Percentiles rank a stretch among this genome's conserved stretches.
Evolutionary conservation across 2,113 vertebrate species (phyloP).

Genomic region (Bettongia penicillata): DNA sequence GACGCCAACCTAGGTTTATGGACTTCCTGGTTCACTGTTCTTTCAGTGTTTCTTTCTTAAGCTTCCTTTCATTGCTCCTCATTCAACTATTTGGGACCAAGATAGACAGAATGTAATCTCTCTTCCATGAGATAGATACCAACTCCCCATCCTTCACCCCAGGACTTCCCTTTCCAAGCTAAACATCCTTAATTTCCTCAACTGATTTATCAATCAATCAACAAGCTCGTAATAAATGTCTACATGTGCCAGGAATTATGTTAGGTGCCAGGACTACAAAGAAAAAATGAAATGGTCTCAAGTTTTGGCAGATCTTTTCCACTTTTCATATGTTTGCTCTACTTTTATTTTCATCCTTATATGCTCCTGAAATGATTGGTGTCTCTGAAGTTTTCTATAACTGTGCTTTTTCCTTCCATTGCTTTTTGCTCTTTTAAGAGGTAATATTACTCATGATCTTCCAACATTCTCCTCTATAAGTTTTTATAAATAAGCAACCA

Average conservation of each 20-base stretch:
- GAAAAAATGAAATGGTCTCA: not conserved
- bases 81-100: not conserved
- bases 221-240: not conserved
- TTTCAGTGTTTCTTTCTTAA: not conserved
- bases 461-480: not conserved
- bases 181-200: not conserved
- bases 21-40: not conserved
- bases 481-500: not conserved
- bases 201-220: not conserved
- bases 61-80: not conserved
- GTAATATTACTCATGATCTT: not conserved
- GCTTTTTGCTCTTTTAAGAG: not conserved
- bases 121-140: not conserved
- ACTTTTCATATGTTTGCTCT: not conserved
- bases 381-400: not conserved
- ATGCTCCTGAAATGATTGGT: not conserved
- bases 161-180: not conserved
- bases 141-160: not conserved
- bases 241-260: not conserved
- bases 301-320: not conserved
- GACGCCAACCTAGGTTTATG: not conserved
- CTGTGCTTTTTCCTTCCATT: not conserved
- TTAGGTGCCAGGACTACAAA: not conserved
- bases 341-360: not conserved
- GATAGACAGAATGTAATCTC: not conserved